Conservation (phyloP, 2,113 vertebrate species). For the Bungarus multicinctus region DNA sequence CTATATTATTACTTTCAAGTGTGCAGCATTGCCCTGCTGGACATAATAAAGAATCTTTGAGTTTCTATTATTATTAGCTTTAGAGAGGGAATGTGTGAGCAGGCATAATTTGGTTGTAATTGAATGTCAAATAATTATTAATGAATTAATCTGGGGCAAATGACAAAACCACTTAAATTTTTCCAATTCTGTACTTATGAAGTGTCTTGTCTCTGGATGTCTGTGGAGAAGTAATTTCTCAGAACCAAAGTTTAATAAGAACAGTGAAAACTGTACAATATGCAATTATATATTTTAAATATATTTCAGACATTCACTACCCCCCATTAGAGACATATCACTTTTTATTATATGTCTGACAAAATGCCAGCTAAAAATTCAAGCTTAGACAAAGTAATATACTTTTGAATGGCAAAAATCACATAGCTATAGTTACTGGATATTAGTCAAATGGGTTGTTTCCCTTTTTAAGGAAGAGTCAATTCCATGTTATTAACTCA, state of each 20-base stretch:
- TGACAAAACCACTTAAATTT: conserved; percentile 46
- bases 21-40: background rate
- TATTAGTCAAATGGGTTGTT: background rate
- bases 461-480: background rate
- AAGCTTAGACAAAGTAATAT: background rate
- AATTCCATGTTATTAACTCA: background rate
- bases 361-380: conserved; percentile 9
- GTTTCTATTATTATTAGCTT: background rate
- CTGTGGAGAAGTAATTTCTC: conserved; percentile 58
- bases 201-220: conserved; percentile 55
- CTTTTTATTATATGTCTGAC: background rate
- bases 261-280: conserved; percentile 25
- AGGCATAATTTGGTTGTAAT: conserved; percentile 49
- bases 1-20: conserved; percentile 20
- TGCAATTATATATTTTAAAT: conserved; percentile 21
- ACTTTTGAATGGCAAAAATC: background rate
- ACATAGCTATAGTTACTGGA: background rate
- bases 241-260: conserved; percentile 12
- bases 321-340: conserved; percentile 39
- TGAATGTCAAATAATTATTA: conserved; percentile 57
- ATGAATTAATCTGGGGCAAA: conserved; percentile 56
- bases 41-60: background rate
- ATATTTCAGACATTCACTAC: conserved; percentile 39
- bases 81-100: background rate
- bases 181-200: conserved; percentile 56